These are phyloP conservation scores for Pteropus alecto DNA, from an alignment of 2,113 vertebrate species.

Conservation along the genomic window DNA sequence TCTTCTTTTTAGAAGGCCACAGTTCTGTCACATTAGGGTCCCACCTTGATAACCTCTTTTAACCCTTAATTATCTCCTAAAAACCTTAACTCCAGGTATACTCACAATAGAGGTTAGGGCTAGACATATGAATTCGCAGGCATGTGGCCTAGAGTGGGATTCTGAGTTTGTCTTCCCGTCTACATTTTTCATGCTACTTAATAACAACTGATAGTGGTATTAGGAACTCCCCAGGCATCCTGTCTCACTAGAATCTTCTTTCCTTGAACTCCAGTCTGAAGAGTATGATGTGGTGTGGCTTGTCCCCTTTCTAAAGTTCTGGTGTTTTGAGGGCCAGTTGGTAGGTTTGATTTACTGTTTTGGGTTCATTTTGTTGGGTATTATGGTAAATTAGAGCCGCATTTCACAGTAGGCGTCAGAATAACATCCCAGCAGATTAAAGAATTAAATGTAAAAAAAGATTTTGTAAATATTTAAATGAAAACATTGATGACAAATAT, in stretches of 20 bases:
- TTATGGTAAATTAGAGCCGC: not conserved
- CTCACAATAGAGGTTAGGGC: not conserved
- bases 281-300: not conserved
- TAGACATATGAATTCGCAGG: not conserved
- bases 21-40: not conserved
- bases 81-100: not conserved
- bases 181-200: not conserved
- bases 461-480: not conserved
- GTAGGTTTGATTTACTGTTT: not conserved
- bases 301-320: not conserved
- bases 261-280: not conserved
- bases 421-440: not conserved
- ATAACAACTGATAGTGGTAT: not conserved
- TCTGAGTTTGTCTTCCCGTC: not conserved
- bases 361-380: not conserved
- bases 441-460: not conserved
- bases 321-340: not conserved
- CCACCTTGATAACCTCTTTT: not conserved
- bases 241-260: not conserved
- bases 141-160: not conserved
- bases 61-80: not conserved
- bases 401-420: not conserved
- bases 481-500: not conserved
- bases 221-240: not conserved
- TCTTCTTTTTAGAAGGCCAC: not conserved